phyloP scores from a whole-genome alignment of 2,113 vertebrate species.

The Rhinichthys klamathensis region DNA sequence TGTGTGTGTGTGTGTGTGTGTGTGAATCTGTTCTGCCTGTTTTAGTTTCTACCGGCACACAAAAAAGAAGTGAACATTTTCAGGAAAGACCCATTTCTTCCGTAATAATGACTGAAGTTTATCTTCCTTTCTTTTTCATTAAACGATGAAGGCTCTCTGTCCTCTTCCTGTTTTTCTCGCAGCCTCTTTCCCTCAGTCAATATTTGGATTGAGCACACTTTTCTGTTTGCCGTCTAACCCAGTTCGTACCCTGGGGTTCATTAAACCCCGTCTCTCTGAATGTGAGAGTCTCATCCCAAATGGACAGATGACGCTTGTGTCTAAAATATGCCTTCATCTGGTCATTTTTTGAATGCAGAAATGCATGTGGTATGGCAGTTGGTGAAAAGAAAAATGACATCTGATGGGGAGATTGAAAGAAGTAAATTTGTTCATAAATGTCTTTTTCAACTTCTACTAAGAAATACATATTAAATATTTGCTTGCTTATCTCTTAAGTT shows the following conservation, averaged over 20 bases:
- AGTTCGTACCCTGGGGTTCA: background rate
- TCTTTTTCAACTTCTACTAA: background rate
- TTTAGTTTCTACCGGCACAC: background rate
- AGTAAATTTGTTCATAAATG: slow-evolving; percentile 1
- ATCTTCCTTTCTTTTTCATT: background rate
- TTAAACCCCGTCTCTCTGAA: background rate
- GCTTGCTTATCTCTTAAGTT: slow-evolving; percentile 4
- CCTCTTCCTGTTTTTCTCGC: too few relatives aligned
- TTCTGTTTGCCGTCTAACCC: background rate
- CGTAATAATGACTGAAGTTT: background rate
- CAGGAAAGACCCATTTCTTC: background rate
- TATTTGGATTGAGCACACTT: background rate
- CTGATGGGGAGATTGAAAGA: background rate
- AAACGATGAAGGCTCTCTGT: background rate
- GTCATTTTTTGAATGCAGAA: background rate
- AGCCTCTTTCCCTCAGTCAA: background rate
- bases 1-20: slow-evolving; percentile 19
- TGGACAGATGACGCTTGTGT: background rate
- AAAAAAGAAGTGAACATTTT: background rate
- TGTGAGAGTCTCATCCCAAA: background rate
- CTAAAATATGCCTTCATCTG: background rate
- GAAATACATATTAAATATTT: slow-evolving; percentile 2
- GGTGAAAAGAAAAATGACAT: background rate
- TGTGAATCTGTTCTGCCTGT: background rate
- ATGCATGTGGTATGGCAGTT: slow-evolving; percentile 1